Evolutionary conservation across 2,113 vertebrate genomes (phyloP), one percentile per base, ranked within the genome.

Genomic region (Anhinga rufa): DNA sequence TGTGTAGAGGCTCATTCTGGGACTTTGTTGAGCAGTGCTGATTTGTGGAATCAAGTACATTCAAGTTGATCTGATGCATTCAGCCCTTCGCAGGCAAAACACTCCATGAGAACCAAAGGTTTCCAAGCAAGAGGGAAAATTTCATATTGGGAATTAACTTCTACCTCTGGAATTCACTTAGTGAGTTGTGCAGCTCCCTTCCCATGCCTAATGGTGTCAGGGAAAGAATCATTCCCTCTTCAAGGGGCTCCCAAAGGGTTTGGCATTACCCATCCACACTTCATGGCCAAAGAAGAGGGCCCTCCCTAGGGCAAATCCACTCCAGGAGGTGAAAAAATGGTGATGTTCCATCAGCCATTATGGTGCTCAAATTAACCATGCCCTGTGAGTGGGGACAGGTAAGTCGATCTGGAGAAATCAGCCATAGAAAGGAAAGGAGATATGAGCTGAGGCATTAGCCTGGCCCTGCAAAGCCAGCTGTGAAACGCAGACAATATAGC

Each of bases 271-370:
- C n/a, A 36, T 4, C 36, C 36, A 32, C 8, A 25, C 22, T 26
- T 40, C 26, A 2, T 1, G 6, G 55, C 4, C 3, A 13, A 77
- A 2, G 2, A 72, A 64, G 19, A 61, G 21, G n/a, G 12, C 6
- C 8, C 12, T 71, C 32, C 24, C 62, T 28, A 16, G 15, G n/a
- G n/a, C 12, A 84, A 65, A 72, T 29, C 38, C 26, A 34, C 13
- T 80, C 46, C 34, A 70, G 36, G 61, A 0, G 0, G 15, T 68
- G n/a, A 55, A 64, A 46, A 34, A 75, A 7, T 3, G 2, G n/a
- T 3, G 32, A 42, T 7, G 15, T 15, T 77, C 54, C n/a, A 36
- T 46, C 28, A 69, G 49, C 25, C 2, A 2, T 18, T 49, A 40
- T 5, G 7, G 24, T 25, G 17, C 19, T 16, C 54, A 68, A 51